Evolutionary conservation across 2,797 vertebrate species (phyloP).

Genomic region (Gymnoscopelus microlampas): DNA sequence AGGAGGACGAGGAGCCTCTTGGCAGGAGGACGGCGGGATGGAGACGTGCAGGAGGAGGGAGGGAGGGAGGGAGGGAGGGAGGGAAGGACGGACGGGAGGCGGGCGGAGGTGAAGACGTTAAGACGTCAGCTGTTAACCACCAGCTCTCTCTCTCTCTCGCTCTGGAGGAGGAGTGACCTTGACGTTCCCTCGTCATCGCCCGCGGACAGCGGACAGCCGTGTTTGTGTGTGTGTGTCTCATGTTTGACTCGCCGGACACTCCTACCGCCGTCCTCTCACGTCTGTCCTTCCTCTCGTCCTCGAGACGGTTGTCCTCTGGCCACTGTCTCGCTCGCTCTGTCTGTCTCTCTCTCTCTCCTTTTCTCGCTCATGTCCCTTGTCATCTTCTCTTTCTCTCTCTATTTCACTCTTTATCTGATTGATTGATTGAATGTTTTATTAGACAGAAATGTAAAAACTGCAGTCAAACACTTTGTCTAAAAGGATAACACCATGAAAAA

Average conservation of each 20-base stretch:
- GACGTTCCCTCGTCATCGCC: too few species aligned
- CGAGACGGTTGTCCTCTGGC: too few species aligned
- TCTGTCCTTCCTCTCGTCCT: too few species aligned
- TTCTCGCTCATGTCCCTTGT: conserved; percentile 15
- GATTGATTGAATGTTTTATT: too few species aligned
- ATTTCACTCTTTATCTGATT: neutral
- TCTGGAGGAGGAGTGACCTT: too few species aligned
- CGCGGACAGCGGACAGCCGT: too few species aligned
- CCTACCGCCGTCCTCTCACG: too few species aligned
- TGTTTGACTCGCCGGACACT: too few species aligned
- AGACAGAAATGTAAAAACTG: too few species aligned
- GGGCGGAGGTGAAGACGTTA: conserved; percentile 74
- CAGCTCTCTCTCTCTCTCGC: neutral
- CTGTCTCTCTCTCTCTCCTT: conserved; percentile 8
- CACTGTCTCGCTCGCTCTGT: neutral
- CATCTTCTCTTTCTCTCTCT: neutral
- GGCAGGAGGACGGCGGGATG: conserved; percentile 62
- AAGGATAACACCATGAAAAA: too few species aligned
- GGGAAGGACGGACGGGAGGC: conserved; percentile 31
- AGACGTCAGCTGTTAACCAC: conserved; percentile 79
- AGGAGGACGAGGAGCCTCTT: conserved; percentile 43
- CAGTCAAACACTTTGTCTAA: too few species aligned
- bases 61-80: conserved; percentile 75
- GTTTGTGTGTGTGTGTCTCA: too few species aligned
- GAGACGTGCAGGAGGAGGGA: conserved; percentile 76